A percentile compares a stretch with the other conserved stretches of the same genome.
These are phyloP conservation scores for Ptiloglossa arizonensis DNA, from an alignment of 1,140 invertebrate genomes.

Conservation along the genomic window DNA sequence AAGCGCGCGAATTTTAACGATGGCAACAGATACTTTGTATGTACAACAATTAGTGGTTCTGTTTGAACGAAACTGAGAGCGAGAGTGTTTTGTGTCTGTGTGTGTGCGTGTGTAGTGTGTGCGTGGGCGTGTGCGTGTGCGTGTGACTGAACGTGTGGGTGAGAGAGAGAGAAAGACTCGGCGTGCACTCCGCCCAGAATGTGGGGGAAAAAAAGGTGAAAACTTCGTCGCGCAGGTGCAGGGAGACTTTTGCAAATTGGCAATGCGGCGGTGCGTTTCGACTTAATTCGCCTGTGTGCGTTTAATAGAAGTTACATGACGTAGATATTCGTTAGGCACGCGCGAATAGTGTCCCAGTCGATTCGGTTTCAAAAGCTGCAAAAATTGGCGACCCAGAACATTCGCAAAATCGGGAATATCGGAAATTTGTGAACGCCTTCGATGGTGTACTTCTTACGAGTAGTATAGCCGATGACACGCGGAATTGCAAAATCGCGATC, in stretches of 20 bases:
- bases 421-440: no score
- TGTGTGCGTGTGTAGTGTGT: slow-evolving; percentile 2
- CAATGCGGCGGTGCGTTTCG: slow-evolving; percentile 34
- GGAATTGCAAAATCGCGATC: not conserved
- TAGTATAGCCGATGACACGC: not conserved
- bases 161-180: slow-evolving; percentile 21
- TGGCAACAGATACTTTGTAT: slow-evolving; percentile 43
- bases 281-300: slow-evolving; percentile 30
- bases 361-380: no score
- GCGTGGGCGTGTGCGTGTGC: not conserved
- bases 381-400: not conserved
- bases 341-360: slow-evolving; percentile 32
- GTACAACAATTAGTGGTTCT: slow-evolving; percentile 41
- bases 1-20: slow-evolving; percentile 1
- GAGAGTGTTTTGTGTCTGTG: not conserved
- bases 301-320: slow-evolving; percentile 48
- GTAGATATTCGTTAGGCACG: slow-evolving; percentile 30
- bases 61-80: slow-evolving; percentile 32
- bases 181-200: slow-evolving; percentile 43
- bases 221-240: slow-evolving; percentile 26
- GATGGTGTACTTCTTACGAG: no score
- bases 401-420: no score
- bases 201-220: not conserved
- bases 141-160: not conserved
- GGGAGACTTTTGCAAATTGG: slow-evolving; percentile 14